Conservation (phyloP, 2,113 vertebrate species). For the Plecturocebus donacophilus region DNA sequence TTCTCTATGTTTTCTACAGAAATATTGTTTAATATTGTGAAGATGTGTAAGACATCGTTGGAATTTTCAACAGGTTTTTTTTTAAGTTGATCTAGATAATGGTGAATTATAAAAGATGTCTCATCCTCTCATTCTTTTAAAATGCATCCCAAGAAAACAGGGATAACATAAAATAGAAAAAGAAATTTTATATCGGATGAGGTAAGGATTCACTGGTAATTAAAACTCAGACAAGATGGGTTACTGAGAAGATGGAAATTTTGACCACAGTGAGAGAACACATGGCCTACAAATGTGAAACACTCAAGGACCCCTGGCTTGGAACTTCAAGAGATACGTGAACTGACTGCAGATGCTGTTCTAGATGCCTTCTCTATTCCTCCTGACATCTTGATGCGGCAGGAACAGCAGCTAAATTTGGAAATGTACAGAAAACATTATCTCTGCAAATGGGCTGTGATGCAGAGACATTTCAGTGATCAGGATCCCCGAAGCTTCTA, state of each 20-base stretch:
- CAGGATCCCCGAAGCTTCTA: not conserved
- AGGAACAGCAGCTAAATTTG: not conserved
- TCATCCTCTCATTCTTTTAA: not conserved
- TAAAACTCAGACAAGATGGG: not conserved
- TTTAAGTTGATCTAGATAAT: not conserved
- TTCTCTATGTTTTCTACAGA: not conserved
- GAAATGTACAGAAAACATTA: not conserved
- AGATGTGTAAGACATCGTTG: not conserved
- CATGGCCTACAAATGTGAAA: not conserved
- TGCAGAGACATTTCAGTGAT: not conserved
- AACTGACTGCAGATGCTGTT: not conserved
- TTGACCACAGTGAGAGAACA: not conserved
- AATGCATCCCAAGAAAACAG: not conserved
- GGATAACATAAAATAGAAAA: not conserved
- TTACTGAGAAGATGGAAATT: not conserved
- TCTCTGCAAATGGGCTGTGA: not conserved
- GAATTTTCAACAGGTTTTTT: not conserved
- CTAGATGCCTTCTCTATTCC: not conserved
- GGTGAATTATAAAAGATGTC: not conserved
- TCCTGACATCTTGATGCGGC: not conserved
- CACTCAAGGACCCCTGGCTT: not conserved
- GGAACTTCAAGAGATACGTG: not conserved
- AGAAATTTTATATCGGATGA: not conserved
- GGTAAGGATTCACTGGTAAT: not conserved
- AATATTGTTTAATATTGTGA: not conserved